Evolutionary conservation across 2,113 vertebrate species (phyloP).

Genomic region (Otis tarda): DNA sequence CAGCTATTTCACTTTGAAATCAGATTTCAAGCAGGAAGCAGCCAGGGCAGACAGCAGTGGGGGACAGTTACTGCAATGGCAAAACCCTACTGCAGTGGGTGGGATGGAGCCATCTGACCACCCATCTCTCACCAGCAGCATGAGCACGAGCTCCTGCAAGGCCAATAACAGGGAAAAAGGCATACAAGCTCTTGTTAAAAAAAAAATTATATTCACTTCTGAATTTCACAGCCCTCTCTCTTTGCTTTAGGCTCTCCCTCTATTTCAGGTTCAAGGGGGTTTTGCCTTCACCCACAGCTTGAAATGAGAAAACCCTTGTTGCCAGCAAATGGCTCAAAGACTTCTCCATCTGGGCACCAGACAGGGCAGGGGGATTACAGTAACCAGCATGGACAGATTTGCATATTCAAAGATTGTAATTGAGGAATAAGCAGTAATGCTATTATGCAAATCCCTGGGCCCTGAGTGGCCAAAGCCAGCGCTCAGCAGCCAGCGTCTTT

Average conservation of each 20-base stretch:
- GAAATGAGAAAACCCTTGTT: background rate
- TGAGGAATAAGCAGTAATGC: constrained; percentile 21
- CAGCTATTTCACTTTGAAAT: background rate
- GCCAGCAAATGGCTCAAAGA: background rate
- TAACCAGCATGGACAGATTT: background rate
- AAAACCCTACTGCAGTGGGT: background rate
- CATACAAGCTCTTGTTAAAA: background rate
- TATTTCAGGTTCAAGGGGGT: background rate
- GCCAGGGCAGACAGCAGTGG: background rate
- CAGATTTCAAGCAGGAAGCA: background rate
- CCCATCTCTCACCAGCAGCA: background rate
- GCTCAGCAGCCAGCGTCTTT: background rate
- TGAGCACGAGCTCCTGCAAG: background rate
- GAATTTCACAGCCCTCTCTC: background rate
- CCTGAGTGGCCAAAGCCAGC: background rate
- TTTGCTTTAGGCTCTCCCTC: background rate
- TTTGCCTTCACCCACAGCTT: background rate
- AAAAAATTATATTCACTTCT: background rate
- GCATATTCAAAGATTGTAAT: background rate
- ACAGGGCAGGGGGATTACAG: background rate
- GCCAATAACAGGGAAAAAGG: background rate
- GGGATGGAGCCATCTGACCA: background rate
- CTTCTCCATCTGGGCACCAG: background rate
- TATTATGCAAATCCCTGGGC: constrained; percentile 25
- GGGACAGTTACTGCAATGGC: background rate